These are phyloP conservation scores for Lepilemur ruficaudatus DNA, from an alignment of 2,797 vertebrate genomes.

Conservation along the genomic window DNA sequence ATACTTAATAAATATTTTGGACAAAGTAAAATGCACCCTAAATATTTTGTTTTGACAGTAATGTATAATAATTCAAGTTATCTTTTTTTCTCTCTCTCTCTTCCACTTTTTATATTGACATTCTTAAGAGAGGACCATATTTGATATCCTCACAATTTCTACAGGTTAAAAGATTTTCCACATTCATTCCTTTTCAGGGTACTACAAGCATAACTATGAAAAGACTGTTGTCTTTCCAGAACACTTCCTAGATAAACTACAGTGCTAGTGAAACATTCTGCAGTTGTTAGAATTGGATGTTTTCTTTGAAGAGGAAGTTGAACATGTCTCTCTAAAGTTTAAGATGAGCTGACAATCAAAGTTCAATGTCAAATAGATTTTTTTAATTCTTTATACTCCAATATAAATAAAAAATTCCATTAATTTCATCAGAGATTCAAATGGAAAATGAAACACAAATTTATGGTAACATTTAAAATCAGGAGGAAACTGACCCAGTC, in stretches of 20 bases:
- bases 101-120: not conserved
- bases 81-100: not conserved
- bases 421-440: slow-evolving; percentile 2
- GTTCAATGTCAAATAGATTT: not conserved
- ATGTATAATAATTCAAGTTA: not conserved
- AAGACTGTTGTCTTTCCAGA: not conserved
- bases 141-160: not conserved
- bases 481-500: not conserved
- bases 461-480: slow-evolving; percentile 25
- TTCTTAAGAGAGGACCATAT: not conserved
- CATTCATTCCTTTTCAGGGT: not conserved
- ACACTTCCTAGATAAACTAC: not conserved
- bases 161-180: not conserved
- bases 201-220: not conserved
- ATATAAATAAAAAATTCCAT: not conserved
- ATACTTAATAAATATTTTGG: not conserved
- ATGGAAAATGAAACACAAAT: slow-evolving; percentile 10
- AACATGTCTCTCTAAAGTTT: not conserved
- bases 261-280: not conserved
- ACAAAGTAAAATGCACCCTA: not conserved
- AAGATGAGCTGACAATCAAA: not conserved
- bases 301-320: not conserved
- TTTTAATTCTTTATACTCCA: not conserved
- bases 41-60: not conserved
- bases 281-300: not conserved